phyloP scores from a whole-genome alignment of 1,140 invertebrate species.

The Coelopa frigida region DNA sequence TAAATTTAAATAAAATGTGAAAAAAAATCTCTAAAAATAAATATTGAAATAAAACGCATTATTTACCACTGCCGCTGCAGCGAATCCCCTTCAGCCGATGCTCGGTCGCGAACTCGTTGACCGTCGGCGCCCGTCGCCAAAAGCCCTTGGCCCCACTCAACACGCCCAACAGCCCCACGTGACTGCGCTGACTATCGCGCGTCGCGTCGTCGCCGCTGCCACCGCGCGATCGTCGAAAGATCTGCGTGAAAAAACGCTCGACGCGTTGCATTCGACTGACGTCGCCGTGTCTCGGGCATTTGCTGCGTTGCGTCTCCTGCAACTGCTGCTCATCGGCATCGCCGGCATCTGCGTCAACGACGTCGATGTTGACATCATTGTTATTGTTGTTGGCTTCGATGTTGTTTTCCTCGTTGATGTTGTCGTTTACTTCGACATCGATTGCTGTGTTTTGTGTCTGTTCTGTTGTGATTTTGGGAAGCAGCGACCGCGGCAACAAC shows the following conservation, averaged over 20 bases:
- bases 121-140: conserved; percentile 16
- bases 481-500: too few species aligned
- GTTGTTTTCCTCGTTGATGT: too few species aligned
- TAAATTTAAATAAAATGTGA: background rate
- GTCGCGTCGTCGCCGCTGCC: conserved; percentile 14
- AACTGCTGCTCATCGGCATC: background rate
- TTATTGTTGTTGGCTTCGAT: background rate
- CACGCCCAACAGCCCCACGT: conserved; percentile 28
- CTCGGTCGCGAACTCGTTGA: conserved; percentile 20
- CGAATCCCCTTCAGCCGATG: conserved; percentile 41
- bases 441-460: background rate
- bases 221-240: conserved; percentile 21
- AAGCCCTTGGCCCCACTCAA: conserved; percentile 18
- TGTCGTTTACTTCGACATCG: too few species aligned
- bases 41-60: conserved; percentile 6
- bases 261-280: conserved; percentile 9
- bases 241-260: conserved; percentile 20
- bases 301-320: background rate
- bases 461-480: background rate
- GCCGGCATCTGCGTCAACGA: background rate
- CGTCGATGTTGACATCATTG: too few species aligned
- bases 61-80: conserved; percentile 41
- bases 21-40: background rate
- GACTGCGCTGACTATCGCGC: conserved; percentile 35
- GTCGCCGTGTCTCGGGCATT: background rate